Conservation (phyloP, 2,113 vertebrate genomes). For the Rhinoptilus africanus region DNA sequence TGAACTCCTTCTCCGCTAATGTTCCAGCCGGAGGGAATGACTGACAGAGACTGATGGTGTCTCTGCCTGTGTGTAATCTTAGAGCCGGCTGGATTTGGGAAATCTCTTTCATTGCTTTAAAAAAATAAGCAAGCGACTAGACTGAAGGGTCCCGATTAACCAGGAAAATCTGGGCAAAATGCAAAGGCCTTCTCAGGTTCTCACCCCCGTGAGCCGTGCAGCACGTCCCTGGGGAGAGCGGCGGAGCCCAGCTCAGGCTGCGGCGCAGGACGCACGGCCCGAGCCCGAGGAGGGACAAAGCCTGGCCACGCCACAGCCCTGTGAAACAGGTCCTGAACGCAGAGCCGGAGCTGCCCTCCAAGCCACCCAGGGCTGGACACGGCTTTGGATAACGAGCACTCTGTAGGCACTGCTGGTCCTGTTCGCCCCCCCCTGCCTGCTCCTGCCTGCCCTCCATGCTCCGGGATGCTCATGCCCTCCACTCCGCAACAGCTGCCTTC, state of each 20-base stretch:
- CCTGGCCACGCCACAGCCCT: fast-evolving
- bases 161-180: constrained; percentile 1
- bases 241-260: not conserved
- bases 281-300: not conserved
- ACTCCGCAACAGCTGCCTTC: not conserved
- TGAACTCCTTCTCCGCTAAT: not conserved
- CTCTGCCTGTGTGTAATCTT: constrained; percentile 55
- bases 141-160: constrained; percentile 30
- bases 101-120: constrained; percentile 62
- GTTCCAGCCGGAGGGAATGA: not conserved
- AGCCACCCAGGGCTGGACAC: fast-evolving
- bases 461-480: not conserved
- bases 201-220: fast-evolving
- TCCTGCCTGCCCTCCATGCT: not conserved
- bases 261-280: not conserved
- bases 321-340: not conserved
- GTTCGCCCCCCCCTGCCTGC: not conserved
- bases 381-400: not conserved
- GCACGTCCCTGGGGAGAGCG: fast-evolving
- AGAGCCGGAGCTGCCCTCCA: not conserved
- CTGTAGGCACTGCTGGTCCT: not conserved
- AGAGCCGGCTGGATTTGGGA: constrained; percentile 52
- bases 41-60: constrained; percentile 63
- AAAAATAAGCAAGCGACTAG: constrained; percentile 43
- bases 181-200: constrained; percentile 33